Evolutionary conservation across 2,797 vertebrate species (phyloP), one percentile per base, ranked within the genome.

Genomic region (Phylloscopus collybita): DNA sequence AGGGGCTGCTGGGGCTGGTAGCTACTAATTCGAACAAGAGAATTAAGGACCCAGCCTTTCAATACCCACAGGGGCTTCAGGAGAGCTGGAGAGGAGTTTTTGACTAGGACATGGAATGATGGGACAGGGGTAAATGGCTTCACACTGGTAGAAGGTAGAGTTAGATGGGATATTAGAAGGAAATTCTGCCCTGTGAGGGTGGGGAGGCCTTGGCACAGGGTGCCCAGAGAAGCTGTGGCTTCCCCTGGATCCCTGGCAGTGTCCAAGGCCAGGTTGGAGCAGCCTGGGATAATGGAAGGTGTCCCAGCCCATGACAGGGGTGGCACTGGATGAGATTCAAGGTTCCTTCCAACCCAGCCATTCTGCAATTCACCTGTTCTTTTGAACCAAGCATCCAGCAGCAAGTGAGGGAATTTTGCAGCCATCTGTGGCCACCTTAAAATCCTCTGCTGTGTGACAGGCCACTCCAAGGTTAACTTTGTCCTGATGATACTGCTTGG

Each of bases 301-400:
- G 34, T 54, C 61, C 30, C 30, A 60, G 61, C 25, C 57, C 40
- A 5, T 13, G 40, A 20, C 34, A 22, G 14, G 40, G 30, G 8
- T 3, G 32, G 20, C 0, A 11, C 1, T 1, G 2, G 25, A 1
- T 36, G 25, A 2, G 3, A 0, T 74, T 67, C 30, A 4, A 42
- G 7, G 12, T 13, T 3, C 6, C 4, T 40, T 54, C 40, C 16
- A 61, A 23, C 18, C 19, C 13, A 38, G 6, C 5, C 4, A 10
- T 13, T 54, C 34, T 22, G 6, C 4, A n/a, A 6, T 17, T 42
- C 19, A 0, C 0, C 2, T 2, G 7, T 27, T 44, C 7, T 6
- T 34, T 20, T 18, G 7, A 42, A 89, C 18, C 18, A 26, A 81
- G 4, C 23, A 34, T 25, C 7, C 7, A 16, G 14, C 1, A 2